A percentile compares a stretch with the other conserved stretches of the same genome.
Evolutionary conservation across 2,888 invertebrate species (phyloP).

Genomic region (Lampropteryx suffumata): DNA sequence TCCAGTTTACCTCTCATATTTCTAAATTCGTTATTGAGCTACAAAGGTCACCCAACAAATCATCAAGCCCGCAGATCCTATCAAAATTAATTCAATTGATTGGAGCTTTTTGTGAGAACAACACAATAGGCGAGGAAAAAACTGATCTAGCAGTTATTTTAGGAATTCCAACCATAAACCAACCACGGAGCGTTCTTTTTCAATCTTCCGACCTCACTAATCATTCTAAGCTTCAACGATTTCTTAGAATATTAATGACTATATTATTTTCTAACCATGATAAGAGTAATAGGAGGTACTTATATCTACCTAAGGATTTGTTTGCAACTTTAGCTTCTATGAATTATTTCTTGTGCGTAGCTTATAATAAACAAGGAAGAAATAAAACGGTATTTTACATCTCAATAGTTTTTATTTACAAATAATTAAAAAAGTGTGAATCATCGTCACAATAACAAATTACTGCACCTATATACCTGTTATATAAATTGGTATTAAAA

Average conservation of each 20-base stretch:
- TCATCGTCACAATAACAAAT: constrained; percentile 60
- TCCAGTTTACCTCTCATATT: too few relatives aligned
- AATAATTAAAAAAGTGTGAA: constrained; percentile 68
- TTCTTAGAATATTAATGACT: neutral
- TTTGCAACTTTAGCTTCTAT: too few relatives aligned
- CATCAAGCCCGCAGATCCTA: too few relatives aligned
- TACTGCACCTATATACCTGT: constrained; percentile 41
- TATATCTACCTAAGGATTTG: too few relatives aligned
- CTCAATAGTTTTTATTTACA: constrained; percentile 67
- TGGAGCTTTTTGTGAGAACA: neutral
- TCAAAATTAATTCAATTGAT: neutral
- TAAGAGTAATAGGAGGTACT: too few relatives aligned
- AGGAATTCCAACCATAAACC: neutral
- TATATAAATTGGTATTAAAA: constrained; percentile 11
- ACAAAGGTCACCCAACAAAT: neutral
- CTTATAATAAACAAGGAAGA: too few relatives aligned
- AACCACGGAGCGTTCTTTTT: neutral
- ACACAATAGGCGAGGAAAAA: neutral
- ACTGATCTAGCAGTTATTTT: neutral
- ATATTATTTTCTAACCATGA: too few relatives aligned
- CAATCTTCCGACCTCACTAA: neutral
- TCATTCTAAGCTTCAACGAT: neutral
- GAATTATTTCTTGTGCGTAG: too few relatives aligned
- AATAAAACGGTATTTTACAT: constrained; percentile 38
- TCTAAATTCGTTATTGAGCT: too few relatives aligned